These are phyloP conservation scores for Caradrina kadenii DNA, from an alignment of 2,888 invertebrate genomes.

Conservation along the genomic window DNA sequence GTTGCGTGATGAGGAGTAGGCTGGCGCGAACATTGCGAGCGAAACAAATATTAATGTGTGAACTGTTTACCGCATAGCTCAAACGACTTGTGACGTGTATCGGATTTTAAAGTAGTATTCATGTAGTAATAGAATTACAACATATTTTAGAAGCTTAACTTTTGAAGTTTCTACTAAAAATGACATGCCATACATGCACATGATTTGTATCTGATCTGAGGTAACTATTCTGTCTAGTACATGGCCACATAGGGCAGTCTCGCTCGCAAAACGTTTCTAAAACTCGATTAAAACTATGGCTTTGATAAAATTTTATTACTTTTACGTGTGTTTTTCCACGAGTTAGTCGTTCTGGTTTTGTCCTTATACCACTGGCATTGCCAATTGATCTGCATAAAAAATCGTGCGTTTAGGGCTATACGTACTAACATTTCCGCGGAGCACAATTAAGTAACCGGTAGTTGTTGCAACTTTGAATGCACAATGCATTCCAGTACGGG, in stretches of 20 bases:
- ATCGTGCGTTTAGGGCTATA: neutral
- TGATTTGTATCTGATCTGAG: too few species aligned
- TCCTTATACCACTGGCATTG: slow-evolving; percentile 14
- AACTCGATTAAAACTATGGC: slow-evolving; percentile 5
- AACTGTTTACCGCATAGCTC: neutral
- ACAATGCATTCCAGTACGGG: neutral
- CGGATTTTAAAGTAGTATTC: neutral
- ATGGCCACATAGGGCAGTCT: too few species aligned
- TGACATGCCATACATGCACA: too few species aligned
- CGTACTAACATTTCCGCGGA: slow-evolving; percentile 12
- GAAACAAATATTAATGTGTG: neutral
- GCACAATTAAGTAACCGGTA: slow-evolving; percentile 21
- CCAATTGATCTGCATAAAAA: slow-evolving; percentile 25
- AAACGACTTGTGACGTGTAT: neutral
- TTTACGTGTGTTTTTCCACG: slow-evolving; percentile 28
- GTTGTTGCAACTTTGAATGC: neutral
- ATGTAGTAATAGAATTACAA: neutral
- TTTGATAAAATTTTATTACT: slow-evolving; percentile 30
- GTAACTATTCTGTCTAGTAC: too few species aligned
- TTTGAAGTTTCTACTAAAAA: too few species aligned
- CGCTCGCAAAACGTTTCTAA: neutral
- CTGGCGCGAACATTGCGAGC: slow-evolving; percentile 1
- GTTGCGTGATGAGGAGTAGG: slow-evolving; percentile 16
- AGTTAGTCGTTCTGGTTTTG: slow-evolving; percentile 2
- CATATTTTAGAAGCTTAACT: too few species aligned